Base-by-base conservation (phyloP, 1,140 invertebrate genomes). In the Dendrolimus punctatus region DNA sequence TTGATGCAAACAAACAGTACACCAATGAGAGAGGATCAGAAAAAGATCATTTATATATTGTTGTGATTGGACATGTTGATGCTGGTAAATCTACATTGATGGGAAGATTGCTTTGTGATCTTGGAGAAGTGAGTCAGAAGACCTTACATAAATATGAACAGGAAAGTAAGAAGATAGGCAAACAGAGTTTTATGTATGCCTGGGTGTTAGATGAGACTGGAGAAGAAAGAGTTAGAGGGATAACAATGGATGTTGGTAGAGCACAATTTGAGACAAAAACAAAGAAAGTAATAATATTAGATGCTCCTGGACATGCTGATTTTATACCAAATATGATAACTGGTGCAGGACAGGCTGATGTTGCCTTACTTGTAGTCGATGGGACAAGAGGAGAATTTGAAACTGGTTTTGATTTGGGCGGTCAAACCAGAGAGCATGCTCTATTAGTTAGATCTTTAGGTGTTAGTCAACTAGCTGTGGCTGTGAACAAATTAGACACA, bases 281-380 rank as follows among this genome's bases (percentile, higher is more conserved):
- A 8, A 97, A 96, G 85, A 89, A 90, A 49, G 91, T 98, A 2
- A 95, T 94, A 5, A 86, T 99, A 46, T 83, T 99, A 23, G 98
- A 99, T 90, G 98, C 98, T 49, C 98, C 98, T 4, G 98, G 98
- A 0, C 98, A 99, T 81, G 97, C 95, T 88, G 93, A 99, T 85
- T 99, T 99, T 76, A 99, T 99, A 73, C 98, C 98, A 1, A 99
- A 99, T 73, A 99, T 99, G 98, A 99, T 99, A 55, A 97, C 94
- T 39, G 97, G 97, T 47, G 96, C 98, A 38, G 95, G 96, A 7
- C 97, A 99, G 87, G 98, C 98, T 38, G 98, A 99, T 89, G 97
- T 97, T 6, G 97, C 97, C 39, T 88, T 99, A 42, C 87, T 99
- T 8, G 98, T 99, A 0, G 95, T 99, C 1, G 98, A 99, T 90